These are phyloP conservation scores for Chiloscyllium plagiosum DNA, from an alignment of 2,113 vertebrate species.

Conservation along the genomic window DNA sequence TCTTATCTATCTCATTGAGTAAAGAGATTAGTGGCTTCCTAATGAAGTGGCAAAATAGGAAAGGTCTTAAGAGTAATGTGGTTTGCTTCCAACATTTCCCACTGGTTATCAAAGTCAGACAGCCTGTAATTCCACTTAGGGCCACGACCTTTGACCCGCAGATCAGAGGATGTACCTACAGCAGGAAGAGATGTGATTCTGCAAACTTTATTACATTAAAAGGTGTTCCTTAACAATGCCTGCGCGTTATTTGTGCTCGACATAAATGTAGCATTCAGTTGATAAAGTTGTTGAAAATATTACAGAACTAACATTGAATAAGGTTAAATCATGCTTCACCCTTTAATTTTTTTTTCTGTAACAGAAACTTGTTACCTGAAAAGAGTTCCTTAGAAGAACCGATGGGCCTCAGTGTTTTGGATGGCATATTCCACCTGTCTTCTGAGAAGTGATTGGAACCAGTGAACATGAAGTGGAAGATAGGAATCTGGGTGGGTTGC, in stretches of 20 bases:
- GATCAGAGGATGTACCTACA: constrained; percentile 18
- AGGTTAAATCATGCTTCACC: neutral
- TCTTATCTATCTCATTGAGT: constrained; percentile 62
- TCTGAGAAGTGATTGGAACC: neutral
- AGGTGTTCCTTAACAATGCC: neutral
- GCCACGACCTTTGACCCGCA: constrained; percentile 1
- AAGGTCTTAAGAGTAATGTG: constrained; percentile 65
- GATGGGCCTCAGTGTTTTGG: neutral
- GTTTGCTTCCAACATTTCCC: constrained; percentile 59
- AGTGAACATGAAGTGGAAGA: neutral
- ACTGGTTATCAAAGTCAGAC: constrained; percentile 38
- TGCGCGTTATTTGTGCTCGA: neutral
- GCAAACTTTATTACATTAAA: neutral
- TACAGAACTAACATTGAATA: neutral
- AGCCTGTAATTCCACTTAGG: constrained; percentile 30
- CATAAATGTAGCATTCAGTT: neutral
- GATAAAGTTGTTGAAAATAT: neutral
- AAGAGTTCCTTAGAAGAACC: neutral
- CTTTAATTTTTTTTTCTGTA: neutral
- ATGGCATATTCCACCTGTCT: neutral
- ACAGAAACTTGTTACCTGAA: neutral
- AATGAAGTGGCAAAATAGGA: constrained; percentile 69
- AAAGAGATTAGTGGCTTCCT: constrained; percentile 71
- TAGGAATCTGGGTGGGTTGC: neutral
- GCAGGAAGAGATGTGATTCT: neutral